These are phyloP conservation scores for Drosophila macrospina DNA, from an alignment of 2,888 invertebrate species.

Conservation along the genomic window DNA sequence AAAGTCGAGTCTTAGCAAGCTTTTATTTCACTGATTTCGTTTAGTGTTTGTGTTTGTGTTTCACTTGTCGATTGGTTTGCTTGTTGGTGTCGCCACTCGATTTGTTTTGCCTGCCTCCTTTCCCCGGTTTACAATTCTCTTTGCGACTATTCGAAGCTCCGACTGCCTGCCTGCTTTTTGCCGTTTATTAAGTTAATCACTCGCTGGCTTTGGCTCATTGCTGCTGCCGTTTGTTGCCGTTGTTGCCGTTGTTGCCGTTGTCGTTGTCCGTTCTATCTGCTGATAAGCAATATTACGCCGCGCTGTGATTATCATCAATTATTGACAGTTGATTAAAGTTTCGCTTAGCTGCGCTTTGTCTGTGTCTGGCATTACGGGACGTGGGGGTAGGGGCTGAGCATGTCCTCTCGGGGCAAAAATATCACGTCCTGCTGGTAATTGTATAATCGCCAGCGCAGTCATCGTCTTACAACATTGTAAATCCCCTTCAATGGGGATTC, in stretches of 20 bases:
- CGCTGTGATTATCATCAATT: constrained; percentile 71
- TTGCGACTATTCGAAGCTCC: background rate
- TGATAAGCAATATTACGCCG: constrained; percentile 57
- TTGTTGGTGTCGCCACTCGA: constrained; percentile 28
- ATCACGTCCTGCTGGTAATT: constrained; percentile 47
- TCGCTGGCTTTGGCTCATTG: constrained; percentile 35
- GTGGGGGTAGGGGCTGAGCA: background rate
- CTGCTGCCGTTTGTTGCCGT: constrained; percentile 17
- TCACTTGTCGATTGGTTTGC: constrained; percentile 47
- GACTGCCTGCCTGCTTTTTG: background rate
- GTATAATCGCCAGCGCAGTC: constrained; percentile 11
- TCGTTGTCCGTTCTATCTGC: constrained; percentile 35
- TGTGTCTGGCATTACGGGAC: constrained; percentile 13
- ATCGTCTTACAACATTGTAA: constrained; percentile 14
- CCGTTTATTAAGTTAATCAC: constrained; percentile 62
- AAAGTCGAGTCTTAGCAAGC: constrained; percentile 1
- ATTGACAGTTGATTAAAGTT: constrained; percentile 74
- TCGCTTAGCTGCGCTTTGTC: constrained; percentile 50
- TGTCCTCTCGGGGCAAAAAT: constrained; percentile 7
- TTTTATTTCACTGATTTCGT: constrained; percentile 10
- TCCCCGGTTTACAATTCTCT: background rate
- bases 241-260: constrained; percentile 25
- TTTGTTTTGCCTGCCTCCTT: constrained; percentile 27
- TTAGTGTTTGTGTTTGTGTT: constrained; percentile 35
- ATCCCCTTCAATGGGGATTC: background rate